These are phyloP conservation scores for Coranthus polyacanthus DNA, from an alignment of 2,797 vertebrate genomes.

Conservation along the genomic window DNA sequence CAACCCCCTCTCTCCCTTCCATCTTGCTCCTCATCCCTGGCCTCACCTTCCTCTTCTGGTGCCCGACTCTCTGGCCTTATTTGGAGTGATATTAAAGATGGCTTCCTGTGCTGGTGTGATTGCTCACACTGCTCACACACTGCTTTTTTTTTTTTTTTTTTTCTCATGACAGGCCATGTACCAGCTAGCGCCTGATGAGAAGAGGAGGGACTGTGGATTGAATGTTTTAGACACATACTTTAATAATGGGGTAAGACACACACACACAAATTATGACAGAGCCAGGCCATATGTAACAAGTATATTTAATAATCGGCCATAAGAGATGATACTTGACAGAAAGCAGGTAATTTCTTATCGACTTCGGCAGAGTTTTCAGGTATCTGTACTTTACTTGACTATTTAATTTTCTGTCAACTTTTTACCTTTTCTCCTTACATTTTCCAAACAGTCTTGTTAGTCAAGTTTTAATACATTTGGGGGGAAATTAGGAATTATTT, in stretches of 20 bases:
- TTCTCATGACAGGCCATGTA: constrained; percentile 91
- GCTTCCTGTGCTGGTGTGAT: constrained; percentile 12
- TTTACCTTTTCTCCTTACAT: no score
- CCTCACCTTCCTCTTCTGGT: constrained; percentile 11
- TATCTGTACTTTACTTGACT: no score
- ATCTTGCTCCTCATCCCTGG: neutral
- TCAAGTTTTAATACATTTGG: no score
- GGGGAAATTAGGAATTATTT: no score
- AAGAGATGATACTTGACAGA: no score
- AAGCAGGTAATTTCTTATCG: no score
- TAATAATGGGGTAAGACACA: constrained; percentile 87
- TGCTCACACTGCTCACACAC: constrained; percentile 21
- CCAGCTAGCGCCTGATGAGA: constrained; percentile 91
- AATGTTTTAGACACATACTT: constrained; percentile 91
- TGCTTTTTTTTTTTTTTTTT: constrained; percentile 37
- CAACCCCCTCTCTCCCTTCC: neutral
- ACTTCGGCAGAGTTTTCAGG: no score
- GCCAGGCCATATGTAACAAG: neutral
- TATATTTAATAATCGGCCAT: no score
- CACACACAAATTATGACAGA: constrained; percentile 2
- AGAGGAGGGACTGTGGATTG: constrained; percentile 88
- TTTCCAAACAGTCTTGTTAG: no score
- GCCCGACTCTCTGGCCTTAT: constrained; percentile 45
- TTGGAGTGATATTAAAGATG: constrained; percentile 58
- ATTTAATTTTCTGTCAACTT: no score